A percentile compares a stretch with the other conserved stretches of the same genome.
These are phyloP conservation scores for Eupithecia inturbata DNA, from an alignment of 2,888 invertebrate genomes.

Conservation along the genomic window DNA sequence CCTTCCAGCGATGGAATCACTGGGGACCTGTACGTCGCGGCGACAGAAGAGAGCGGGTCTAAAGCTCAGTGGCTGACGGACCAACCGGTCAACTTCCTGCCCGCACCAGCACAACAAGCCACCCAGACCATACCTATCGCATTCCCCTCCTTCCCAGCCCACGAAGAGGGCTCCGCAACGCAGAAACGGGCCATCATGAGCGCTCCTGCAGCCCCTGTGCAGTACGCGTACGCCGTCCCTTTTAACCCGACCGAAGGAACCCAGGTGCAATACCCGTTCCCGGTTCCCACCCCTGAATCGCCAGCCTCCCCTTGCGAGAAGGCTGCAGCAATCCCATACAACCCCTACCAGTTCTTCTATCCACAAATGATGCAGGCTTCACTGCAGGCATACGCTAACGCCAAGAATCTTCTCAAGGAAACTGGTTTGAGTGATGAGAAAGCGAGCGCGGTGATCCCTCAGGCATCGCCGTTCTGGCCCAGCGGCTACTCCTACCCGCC, in stretches of 20 bases:
- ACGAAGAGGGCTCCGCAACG: slow-evolving; percentile 56
- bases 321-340: slow-evolving; percentile 53
- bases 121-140: slow-evolving; percentile 42
- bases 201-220: slow-evolving; percentile 59
- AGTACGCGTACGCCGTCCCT: slow-evolving; percentile 67
- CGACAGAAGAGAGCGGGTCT: slow-evolving; percentile 72
- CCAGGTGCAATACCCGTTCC: slow-evolving; percentile 25
- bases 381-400: slow-evolving; percentile 67
- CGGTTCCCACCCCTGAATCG: slow-evolving; percentile 50
- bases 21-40: slow-evolving; percentile 78
- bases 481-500: slow-evolving; percentile 51
- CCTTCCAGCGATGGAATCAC: slow-evolving; percentile 74
- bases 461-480: slow-evolving; percentile 64
- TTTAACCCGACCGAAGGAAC: slow-evolving; percentile 51
- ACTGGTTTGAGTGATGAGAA: slow-evolving; percentile 61
- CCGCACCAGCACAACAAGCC: slow-evolving; percentile 45
- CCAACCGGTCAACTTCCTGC: slow-evolving; percentile 69
- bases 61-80: slow-evolving; percentile 75
- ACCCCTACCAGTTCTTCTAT: slow-evolving; percentile 69
- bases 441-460: slow-evolving; percentile 50
- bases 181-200: slow-evolving; percentile 66
- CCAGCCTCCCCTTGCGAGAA: slow-evolving; percentile 49
- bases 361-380: slow-evolving; percentile 73
- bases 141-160: slow-evolving; percentile 40
- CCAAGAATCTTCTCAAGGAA: slow-evolving; percentile 64